Evolutionary conservation across 1,140 invertebrate species (phyloP), one percentile per base, ranked within the genome.

Genomic region (Campodea augens): DNA sequence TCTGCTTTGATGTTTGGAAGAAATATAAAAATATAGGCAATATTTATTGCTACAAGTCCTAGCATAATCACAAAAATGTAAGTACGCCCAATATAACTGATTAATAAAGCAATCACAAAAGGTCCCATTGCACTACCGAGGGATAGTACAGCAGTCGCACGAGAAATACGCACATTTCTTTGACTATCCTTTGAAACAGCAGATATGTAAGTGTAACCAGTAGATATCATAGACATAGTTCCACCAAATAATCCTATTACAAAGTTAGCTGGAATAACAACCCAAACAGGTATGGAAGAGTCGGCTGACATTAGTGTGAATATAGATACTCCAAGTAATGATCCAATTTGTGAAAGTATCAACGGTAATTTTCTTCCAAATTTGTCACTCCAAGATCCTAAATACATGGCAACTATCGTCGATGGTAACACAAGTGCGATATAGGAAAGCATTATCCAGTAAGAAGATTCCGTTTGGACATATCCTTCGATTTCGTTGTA

Each of bases 61-160:
- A 15, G 7, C 15, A 32, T 7, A 15, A 32, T 32, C 7, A 15
- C 27, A 32, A 32, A 32, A 10, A 15, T 10, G 7, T 15, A 32
- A 15, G 27, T 32, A 15, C 27, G 7, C 7, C 27, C 27, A 32
- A 32, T 32, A 7, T 32, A 15, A 10, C 15, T 7, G 7, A 10
- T 32, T 7, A 32, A 15, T 10, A 15, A 7, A 15, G 7, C 27
- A 32, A 7, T 32, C 15, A 32, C 15, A 32, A 32, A 32, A 10
- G 62, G 60, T 7, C 67, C 67, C 12, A 64, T 24, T 15, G 15
- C 15, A 5, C 60, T 62, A 4, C 65, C 64, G 18, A 66, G 24
- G 51, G 65, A 68, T 3, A 60, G 57, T 64, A 68, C 67, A 2
- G 64, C 56, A 52, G 69, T 66, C 20, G 66, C 43, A 7, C 68